Evolutionary conservation across 2,888 invertebrate species (phyloP), one percentile per base, ranked within the genome.

Genomic region (Agelastica alni): DNA sequence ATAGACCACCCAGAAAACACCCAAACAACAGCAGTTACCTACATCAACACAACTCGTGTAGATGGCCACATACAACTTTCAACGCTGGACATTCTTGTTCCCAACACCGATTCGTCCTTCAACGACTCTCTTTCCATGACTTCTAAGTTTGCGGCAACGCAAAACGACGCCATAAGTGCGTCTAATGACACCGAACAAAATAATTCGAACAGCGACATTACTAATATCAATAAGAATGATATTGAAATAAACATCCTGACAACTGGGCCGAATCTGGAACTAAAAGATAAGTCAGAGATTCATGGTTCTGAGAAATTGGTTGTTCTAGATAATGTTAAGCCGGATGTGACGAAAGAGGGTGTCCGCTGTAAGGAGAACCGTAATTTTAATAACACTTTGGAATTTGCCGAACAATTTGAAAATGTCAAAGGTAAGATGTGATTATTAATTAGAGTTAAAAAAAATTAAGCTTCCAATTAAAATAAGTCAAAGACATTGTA

Each of bases 51-150:
- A 17, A 53, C 54, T 20, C 58, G 55, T 42, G 14, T 60, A 47
- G 58, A 53, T 51, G 58, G 60, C 41, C 47, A 55, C 44, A 42
- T 60, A 17, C 42, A 55, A 51, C 28, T 60, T 26, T 30, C 55
- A 13, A 51, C 60, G 18, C 44, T 58, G 7, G 51, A 62, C 17
- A 16, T 18, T 44, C 26, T 59, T 6, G 10, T 53, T 5, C 31
- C 53, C 7, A 55, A 55, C 22, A 48, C 46, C 10, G 28, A 31
- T 12, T 43, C 53, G 14, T 22, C 30, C n/a, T 9, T 26, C 26
- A 26, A 26, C 26, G 9, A 26, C 9, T 7, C 2, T 2, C 6
- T 26, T 26, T 26, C 26, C 6, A 26, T 6, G 6, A 6, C 6
- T 1, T 7, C 2, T 26, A 26, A 9, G 6, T 2, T 26, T 6